Conservation (phyloP, 2,888 invertebrate genomes). For the Unio delphinus region DNA sequence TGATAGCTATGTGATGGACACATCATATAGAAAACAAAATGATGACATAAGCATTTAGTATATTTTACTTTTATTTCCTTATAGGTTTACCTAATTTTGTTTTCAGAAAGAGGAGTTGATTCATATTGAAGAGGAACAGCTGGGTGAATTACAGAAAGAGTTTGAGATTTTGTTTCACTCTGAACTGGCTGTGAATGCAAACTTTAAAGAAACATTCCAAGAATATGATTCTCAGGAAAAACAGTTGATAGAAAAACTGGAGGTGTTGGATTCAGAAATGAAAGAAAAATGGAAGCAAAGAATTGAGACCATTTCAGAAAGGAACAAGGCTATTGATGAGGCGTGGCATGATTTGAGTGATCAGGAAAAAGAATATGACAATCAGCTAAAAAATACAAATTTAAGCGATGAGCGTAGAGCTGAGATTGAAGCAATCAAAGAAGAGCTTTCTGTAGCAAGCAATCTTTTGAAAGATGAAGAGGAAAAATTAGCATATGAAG, state of each 20-base stretch:
- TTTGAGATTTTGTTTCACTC: constrained; percentile 31
- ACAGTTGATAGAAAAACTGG: constrained; percentile 29
- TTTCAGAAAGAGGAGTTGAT: constrained; percentile 37
- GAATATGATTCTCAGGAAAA: constrained; percentile 26
- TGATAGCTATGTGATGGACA: too few species aligned
- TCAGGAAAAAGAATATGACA: constrained; percentile 33
- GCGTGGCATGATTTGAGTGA: constrained; percentile 44
- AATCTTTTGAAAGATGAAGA: constrained; percentile 51
- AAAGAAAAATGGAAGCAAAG: constrained; percentile 45
- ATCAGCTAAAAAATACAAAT: constrained; percentile 18
- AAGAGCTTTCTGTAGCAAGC: constrained; percentile 49
- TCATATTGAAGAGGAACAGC: constrained; percentile 29
- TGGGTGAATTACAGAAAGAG: constrained; percentile 30
- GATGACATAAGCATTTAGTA: too few species aligned
- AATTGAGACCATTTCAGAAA: constrained; percentile 43
- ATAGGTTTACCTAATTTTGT: neutral
- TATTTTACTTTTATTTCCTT: too few species aligned
- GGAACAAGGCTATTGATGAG: constrained; percentile 44
- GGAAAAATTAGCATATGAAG: constrained; percentile 44
- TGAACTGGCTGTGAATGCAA: constrained; percentile 29
- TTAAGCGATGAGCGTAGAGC: constrained; percentile 37
- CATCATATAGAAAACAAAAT: too few species aligned
- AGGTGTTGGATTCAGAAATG: constrained; percentile 40
- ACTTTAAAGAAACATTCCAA: constrained; percentile 24
- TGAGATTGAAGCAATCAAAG: constrained; percentile 38